A percentile compares a stretch with the other conserved stretches of the same genome.
These are phyloP conservation scores for Ditylenchus weischeri DNA, from an alignment of 2,888 invertebrate species.

Conservation along the genomic window DNA sequence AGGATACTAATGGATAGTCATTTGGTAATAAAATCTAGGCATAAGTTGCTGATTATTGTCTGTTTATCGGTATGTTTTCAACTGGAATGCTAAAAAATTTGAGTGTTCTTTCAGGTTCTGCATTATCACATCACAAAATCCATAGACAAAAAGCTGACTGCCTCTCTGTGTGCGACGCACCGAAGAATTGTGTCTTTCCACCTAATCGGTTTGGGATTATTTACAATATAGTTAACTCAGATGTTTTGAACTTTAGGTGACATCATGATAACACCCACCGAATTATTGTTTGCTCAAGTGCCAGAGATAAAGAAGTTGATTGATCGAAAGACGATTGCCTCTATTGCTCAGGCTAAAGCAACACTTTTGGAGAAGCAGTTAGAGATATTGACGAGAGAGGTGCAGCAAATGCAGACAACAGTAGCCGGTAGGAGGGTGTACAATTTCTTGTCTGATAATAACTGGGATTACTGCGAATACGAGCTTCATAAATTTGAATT, in stretches of 20 bases:
- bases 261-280: not conserved
- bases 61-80: slow-evolving; percentile 11
- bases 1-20: no score
- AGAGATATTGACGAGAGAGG: slow-evolving; percentile 30
- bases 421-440: not conserved
- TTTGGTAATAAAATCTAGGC: slow-evolving; percentile 13
- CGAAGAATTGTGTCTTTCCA: slow-evolving; percentile 72
- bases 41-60: slow-evolving; percentile 30
- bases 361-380: slow-evolving; percentile 29
- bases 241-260: slow-evolving; percentile 65
- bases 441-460: no score
- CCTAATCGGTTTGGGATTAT: slow-evolving; percentile 71
- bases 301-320: slow-evolving; percentile 22
- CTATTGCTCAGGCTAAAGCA: slow-evolving; percentile 14
- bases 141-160: slow-evolving; percentile 35
- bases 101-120: slow-evolving; percentile 6
- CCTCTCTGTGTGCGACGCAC: slow-evolving; percentile 27
- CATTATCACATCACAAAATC: slow-evolving; percentile 10
- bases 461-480: no score
- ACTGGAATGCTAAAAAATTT: not conserved
- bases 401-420: slow-evolving; percentile 3
- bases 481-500: no score
- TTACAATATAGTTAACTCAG: slow-evolving; percentile 75
- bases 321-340: slow-evolving; percentile 20
- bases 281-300: slow-evolving; percentile 19